Evolutionary conservation across 2,113 vertebrate genomes (phyloP).

Genomic region (Raja brachyura): DNA sequence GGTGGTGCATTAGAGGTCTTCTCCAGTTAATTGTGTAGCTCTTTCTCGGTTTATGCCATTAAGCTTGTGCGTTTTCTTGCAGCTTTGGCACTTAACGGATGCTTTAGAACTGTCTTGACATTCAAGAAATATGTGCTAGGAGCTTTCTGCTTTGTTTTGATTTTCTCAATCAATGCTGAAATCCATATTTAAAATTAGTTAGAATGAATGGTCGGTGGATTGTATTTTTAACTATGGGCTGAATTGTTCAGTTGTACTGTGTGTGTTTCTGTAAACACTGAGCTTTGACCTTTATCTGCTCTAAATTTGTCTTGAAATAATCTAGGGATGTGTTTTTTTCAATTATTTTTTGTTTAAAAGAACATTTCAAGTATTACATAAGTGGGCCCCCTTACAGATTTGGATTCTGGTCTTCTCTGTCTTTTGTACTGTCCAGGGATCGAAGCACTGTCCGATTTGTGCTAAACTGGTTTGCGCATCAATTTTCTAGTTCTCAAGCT

Average conservation of each 20-base stretch:
- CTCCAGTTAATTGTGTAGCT: not conserved
- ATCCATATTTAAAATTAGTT: not conserved
- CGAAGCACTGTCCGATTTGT: not conserved
- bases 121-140: not conserved
- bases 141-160: not conserved
- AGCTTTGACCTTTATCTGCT: not conserved
- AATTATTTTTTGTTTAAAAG: not conserved
- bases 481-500: not conserved
- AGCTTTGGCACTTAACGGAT: not conserved
- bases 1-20: not conserved
- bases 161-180: conserved; percentile 9
- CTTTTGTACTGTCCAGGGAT: not conserved
- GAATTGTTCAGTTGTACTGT: not conserved
- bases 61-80: not conserved
- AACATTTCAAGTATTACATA: not conserved
- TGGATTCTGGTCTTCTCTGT: not conserved
- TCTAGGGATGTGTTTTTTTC: not conserved
- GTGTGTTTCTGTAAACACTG: not conserved
- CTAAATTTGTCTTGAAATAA: not conserved
- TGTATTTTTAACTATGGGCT: not conserved
- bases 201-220: not conserved
- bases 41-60: not conserved
- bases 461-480: not conserved
- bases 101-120: not conserved
- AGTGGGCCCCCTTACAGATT: not conserved